Base-by-base conservation (phyloP, 2,888 invertebrate species). In the Philereme transversata region DNA sequence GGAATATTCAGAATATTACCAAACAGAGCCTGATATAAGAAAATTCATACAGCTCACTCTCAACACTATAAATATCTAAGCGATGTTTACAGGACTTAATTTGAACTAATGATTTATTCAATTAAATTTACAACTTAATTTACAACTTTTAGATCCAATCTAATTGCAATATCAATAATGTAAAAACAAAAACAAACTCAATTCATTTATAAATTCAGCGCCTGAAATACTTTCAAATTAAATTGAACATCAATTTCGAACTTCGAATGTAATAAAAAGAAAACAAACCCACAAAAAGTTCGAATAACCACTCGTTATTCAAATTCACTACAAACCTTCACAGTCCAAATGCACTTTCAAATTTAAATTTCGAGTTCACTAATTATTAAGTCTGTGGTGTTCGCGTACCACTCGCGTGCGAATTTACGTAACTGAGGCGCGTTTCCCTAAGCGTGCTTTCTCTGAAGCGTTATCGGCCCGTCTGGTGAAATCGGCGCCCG, bases 381-480 rank as follows among this genome's bases (percentile, higher is more conserved):
- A 46, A 59, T 59, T 62, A 58, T 11, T 38, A 54, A 63, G 61
- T 67, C 56, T 60, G 47, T 62, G 60, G 62, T 60, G 56, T 58
- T 51, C 62, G 57, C 55, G 54, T 35, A 57, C 50, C 49, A 57
- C 51, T 51, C 52, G 58, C 51, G 56, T 51, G 56, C 68, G 70
- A 74, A 73, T 83, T 86, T 82, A 84, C 79, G 80, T 83, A 82
- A 82, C 76, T 64, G 65, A 65, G 6, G 43, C 69, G 69, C 67
- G 68, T 65, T 67, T 69, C 65, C 72, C 64, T 53, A 71, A 68
- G 77, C 90, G 90, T 90, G 90, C 88, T 87, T 81, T 76, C 89
- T 62, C 79, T 68, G 69, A 81, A 84, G 77, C 85, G 87, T 71
- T 85, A 77, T 77, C 82, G 80, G 76, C 75, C 78, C 90, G 88